These are phyloP conservation scores for Hydrotaea diabolus DNA, from an alignment of 2,888 invertebrate species.

Conservation along the genomic window DNA sequence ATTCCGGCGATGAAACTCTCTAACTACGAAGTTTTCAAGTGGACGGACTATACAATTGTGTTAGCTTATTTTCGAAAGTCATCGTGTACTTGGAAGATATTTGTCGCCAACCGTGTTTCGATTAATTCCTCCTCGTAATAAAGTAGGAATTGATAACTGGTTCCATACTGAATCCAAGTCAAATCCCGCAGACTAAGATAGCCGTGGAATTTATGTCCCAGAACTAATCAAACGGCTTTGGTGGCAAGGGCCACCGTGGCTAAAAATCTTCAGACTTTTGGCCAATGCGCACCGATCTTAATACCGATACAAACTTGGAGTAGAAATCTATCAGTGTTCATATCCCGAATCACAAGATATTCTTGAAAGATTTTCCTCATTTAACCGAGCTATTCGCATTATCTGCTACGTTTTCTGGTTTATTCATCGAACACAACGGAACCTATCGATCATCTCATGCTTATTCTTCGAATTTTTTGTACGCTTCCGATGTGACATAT, in stretches of 20 bases:
- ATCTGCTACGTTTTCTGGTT: conserved; percentile 11
- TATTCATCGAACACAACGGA: background rate
- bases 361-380: too few species aligned
- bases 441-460: background rate
- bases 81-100: conserved; percentile 18
- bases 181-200: conserved; percentile 40
- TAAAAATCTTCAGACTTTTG: background rate
- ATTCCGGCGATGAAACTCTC: background rate
- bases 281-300: background rate
- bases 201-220: background rate
- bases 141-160: conserved; percentile 15
- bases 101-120: conserved; percentile 33
- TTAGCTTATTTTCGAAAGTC: conserved; percentile 41
- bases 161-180: conserved; percentile 11
- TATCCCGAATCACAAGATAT: too few species aligned
- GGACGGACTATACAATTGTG: conserved; percentile 35
- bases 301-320: background rate
- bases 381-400: background rate
- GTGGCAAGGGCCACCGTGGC: conserved; percentile 46
- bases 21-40: background rate
- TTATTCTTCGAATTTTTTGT: background rate
- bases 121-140: conserved; percentile 24
- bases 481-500: background rate
- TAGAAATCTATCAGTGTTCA: background rate
- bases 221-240: conserved; percentile 20